These are phyloP conservation scores for Cephus spinipes DNA, from an alignment of 2,888 invertebrate species.

Conservation along the genomic window DNA sequence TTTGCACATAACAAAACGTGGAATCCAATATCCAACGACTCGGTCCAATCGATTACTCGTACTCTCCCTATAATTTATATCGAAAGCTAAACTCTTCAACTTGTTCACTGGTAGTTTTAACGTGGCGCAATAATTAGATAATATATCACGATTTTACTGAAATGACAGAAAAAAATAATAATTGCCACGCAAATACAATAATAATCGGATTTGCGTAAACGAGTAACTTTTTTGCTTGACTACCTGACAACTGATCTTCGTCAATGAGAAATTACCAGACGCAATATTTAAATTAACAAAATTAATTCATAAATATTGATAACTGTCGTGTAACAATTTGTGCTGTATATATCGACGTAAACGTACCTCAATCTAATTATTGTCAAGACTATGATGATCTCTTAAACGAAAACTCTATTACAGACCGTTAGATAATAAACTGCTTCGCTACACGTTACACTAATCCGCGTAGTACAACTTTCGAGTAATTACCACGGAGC, in stretches of 20 bases:
- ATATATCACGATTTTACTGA: slow-evolving; percentile 7
- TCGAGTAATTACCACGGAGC: not conserved
- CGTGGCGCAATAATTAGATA: slow-evolving; percentile 27
- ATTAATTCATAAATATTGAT: not conserved
- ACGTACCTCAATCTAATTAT: not conserved
- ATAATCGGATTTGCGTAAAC: not conserved
- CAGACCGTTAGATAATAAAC: not conserved
- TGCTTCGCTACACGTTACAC: not conserved
- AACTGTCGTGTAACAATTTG: not conserved
- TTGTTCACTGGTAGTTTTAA: not conserved
- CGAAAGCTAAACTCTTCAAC: not conserved
- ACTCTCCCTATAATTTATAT: not conserved
- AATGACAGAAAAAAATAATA: not conserved
- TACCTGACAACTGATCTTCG: not conserved
- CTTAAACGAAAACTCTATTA: not conserved
- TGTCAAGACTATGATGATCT: not conserved
- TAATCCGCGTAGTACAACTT: not conserved
- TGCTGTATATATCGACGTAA: not conserved
- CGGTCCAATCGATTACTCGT: not conserved
- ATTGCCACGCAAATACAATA: not conserved
- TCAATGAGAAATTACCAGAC: not conserved
- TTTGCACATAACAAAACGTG: not conserved
- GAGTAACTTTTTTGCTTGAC: slow-evolving; percentile 15
- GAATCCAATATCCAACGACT: not conserved
- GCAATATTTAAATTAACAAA: not conserved